phyloP scores from a whole-genome alignment of 2,113 vertebrate genomes.

The Cyanoderma ruficeps region DNA sequence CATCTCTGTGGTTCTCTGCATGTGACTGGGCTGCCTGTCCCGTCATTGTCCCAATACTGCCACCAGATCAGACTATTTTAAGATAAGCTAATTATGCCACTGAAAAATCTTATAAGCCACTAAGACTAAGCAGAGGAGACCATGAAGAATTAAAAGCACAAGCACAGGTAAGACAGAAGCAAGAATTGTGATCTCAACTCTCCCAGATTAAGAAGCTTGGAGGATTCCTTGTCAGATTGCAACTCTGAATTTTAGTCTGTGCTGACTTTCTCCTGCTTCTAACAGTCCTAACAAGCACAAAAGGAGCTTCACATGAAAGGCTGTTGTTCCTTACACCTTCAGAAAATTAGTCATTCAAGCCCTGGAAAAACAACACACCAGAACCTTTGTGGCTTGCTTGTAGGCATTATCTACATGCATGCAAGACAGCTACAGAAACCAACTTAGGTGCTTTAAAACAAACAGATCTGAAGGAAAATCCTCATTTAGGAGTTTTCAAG shows the following conservation, averaged over 20 bases:
- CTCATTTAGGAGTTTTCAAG: background rate
- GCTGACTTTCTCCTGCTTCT: background rate
- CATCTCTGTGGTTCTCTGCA: background rate
- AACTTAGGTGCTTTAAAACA: background rate
- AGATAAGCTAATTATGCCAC: constrained; percentile 42
- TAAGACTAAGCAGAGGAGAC: constrained; percentile 31
- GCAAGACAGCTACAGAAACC: constrained; percentile 2
- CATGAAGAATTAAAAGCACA: constrained; percentile 19
- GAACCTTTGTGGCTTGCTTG: background rate
- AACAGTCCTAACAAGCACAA: background rate
- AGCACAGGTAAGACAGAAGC: background rate
- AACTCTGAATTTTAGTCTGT: background rate
- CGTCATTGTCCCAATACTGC: background rate
- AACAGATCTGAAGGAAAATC: background rate
- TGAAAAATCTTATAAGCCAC: constrained; percentile 21
- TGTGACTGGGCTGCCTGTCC: background rate
- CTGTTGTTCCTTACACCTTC: background rate
- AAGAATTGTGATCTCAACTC: background rate
- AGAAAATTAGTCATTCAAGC: constrained; percentile 27
- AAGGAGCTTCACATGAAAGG: background rate
- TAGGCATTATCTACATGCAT: background rate
- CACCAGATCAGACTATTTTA: constrained; percentile 45
- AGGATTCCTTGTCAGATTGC: background rate
- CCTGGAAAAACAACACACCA: background rate
- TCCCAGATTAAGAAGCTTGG: background rate